Conservation (phyloP, 2,888 invertebrate genomes). For the Caenorhabditis becei region DNA sequence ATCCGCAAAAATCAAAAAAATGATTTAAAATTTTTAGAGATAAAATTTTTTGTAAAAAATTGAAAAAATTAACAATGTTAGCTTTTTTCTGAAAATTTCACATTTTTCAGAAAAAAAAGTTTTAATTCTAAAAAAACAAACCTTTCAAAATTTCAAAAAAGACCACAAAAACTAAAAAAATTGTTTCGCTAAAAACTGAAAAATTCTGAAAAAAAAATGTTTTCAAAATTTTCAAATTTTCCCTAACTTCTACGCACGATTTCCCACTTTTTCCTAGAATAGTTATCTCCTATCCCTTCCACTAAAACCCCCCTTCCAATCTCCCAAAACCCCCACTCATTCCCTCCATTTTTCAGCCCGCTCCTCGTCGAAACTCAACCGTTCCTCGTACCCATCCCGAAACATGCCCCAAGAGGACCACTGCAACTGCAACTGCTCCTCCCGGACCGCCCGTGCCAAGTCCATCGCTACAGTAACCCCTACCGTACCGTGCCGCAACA, state of each 20-base stretch:
- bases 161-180: no score
- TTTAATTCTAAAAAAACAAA: no score
- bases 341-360: no score
- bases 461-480: constrained; percentile 23
- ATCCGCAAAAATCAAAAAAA: no score
- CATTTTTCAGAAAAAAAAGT: no score
- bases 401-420: constrained; percentile 35
- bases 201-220: background rate
- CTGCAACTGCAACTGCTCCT: constrained; percentile 14
- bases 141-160: no score
- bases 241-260: background rate
- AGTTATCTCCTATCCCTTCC: no score
- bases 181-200: background rate
- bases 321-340: no score
- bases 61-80: no score
- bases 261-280: background rate
- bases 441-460: constrained; percentile 43
- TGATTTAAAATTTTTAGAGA: background rate
- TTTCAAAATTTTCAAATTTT: background rate
- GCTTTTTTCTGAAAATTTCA: no score
- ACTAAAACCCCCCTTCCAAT: no score
- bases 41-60: no score
- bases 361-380: constrained; percentile 50
- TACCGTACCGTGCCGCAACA: background rate
- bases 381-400: constrained; percentile 61